Conservation (phyloP, 2,888 invertebrate species). For the Drosophila nr. medialis region DNA sequence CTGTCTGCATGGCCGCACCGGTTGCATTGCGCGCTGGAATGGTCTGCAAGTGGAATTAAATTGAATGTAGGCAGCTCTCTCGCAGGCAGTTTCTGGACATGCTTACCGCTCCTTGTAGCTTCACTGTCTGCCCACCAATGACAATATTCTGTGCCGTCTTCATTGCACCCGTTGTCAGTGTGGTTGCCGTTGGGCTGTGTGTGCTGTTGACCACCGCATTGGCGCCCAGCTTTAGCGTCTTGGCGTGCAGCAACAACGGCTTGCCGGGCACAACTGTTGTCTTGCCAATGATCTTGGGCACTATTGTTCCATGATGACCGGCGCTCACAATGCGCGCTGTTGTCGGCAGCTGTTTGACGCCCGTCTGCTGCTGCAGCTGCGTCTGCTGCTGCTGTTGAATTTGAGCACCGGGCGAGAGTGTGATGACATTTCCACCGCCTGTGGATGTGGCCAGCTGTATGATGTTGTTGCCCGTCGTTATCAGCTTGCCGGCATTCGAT, state of each 20-base stretch:
- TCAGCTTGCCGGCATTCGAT: conserved; percentile 60
- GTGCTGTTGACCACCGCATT: conserved; percentile 85
- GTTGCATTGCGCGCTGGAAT: conserved; percentile 53
- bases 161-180: conserved; percentile 76
- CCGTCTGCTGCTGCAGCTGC: conserved; percentile 29
- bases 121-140: conserved; percentile 83
- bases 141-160: conserved; percentile 82
- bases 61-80: background rate
- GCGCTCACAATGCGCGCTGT: conserved; percentile 80
- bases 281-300: conserved; percentile 85
- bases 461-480: conserved; percentile 84
- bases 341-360: conserved; percentile 39
- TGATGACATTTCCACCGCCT: conserved; percentile 51
- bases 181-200: conserved; percentile 73
- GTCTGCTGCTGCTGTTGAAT: conserved; percentile 64
- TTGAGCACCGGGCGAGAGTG: conserved; percentile 47
- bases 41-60: conserved; percentile 31
- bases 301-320: conserved; percentile 62
- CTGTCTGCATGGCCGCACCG: conserved; percentile 81
- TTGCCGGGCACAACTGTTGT: conserved; percentile 71
- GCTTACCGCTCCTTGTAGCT: conserved; percentile 82
- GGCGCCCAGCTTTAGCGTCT: conserved; percentile 69
- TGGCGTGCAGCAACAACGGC: conserved; percentile 65
- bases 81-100: background rate
- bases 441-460: conserved; percentile 85